A percentile compares a stretch with the other conserved stretches of the same genome.
Conservation (phyloP, 2,888 invertebrate species). For the Pyrrhia umbra region DNA sequence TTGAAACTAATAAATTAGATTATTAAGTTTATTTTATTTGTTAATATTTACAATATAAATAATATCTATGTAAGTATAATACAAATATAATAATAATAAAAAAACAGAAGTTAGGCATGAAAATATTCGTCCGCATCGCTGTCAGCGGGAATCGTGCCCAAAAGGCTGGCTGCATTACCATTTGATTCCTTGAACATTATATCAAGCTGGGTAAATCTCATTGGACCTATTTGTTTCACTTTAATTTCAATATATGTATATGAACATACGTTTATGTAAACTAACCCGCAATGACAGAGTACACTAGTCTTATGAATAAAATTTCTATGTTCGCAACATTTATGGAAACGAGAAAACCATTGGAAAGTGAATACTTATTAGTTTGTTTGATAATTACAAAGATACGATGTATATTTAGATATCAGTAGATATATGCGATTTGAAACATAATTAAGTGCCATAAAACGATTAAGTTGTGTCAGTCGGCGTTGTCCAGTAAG, state of each 20-base stretch:
- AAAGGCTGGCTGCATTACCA: no score
- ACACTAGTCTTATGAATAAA: conserved; percentile 24
- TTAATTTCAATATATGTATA: not conserved
- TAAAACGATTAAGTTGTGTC: conserved; percentile 46
- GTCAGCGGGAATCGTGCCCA: no score
- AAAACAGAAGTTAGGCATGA: no score
- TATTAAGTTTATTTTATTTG: no score
- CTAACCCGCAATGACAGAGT: conserved; percentile 27
- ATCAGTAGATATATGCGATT: conserved; percentile 29
- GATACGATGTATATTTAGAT: conserved; percentile 37
- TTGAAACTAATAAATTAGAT: no score
- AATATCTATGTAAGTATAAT: no score
- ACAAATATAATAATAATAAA: no score
- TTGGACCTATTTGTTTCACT: not conserved
- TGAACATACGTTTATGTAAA: conserved; percentile 21
- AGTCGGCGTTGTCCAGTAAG: conserved; percentile 18
- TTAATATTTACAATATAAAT: no score
- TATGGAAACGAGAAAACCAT: conserved; percentile 51
- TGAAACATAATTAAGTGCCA: conserved; percentile 47
- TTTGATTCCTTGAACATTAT: no score
- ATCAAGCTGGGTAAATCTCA: no score
- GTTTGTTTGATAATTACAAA: conserved; percentile 51
- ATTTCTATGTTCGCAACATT: conserved; percentile 32
- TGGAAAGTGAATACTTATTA: conserved; percentile 60
- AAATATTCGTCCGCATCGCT: no score